Evolutionary conservation across 2,797 vertebrate genomes (phyloP), one percentile per base, ranked within the genome.

Genomic region (Perodicticus potto): DNA sequence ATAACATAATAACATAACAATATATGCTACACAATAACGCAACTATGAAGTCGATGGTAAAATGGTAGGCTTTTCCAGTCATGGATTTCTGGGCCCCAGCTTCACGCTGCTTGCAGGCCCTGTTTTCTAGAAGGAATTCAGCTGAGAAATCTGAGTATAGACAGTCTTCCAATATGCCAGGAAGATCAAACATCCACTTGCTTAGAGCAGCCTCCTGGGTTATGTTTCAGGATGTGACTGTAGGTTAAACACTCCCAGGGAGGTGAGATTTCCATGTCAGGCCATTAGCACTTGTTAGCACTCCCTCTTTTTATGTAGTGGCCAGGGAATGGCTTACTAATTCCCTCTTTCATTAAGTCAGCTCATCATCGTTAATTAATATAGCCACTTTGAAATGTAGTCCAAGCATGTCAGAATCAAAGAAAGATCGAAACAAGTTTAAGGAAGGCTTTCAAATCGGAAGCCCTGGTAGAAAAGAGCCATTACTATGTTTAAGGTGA

Each of bases 301-400:
- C 53, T n/a, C 81, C 69, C 9, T 13, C 40, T 73, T 72, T 84
- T 49, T 34, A 49, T 17, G 20, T 55, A 78, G 32, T 9, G 27
- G 74, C 83, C 65, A 20, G 70, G 57, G 72, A 59, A 19, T 65
- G 55, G 32, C 49, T 81, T 72, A 25, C 88, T 69, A 84, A 82
- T 93, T 81, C 94, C n/a, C 17, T 80, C 82, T 96, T 93, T 93
- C 49, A 67, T 95, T 53, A 83, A 72, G n/a, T 63, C 82, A 86
- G 76, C 84, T 81, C 34, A 49, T 53, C 72, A 16, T 45, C 49
- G 43, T 86, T 92, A 89, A 89, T 96, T 89, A 95, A 77, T 49
- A 23, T 14, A 78, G 84, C 63, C 6, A 14, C 89, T 40, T 37
- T 59, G 65, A 96, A 70, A 91, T 27, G 34, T 43, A 37, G 69